Percentiles rank a stretch among this genome's conserved stretches.
phyloP scores from a whole-genome alignment of 2,797 vertebrate genomes.

The Psittacula echo region DNA sequence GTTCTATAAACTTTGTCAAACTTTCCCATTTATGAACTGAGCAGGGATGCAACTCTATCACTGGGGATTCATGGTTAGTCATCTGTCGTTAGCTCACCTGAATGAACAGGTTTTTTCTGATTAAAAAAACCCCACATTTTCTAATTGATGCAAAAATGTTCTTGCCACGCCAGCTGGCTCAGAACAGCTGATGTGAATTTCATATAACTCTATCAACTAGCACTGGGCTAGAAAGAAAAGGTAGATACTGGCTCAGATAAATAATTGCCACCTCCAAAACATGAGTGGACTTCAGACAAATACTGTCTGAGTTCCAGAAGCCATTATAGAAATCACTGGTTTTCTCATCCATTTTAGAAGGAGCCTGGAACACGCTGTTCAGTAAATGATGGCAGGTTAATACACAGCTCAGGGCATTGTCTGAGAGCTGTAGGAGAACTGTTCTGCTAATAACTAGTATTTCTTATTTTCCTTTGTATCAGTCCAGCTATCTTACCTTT shows the following conservation, averaged over 20 bases:
- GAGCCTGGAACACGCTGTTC: neutral
- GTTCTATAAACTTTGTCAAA: neutral
- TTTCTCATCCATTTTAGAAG: neutral
- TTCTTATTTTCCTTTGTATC: neutral
- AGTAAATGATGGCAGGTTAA: neutral
- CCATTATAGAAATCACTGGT: neutral
- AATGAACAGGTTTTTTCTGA: neutral
- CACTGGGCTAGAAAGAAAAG: neutral
- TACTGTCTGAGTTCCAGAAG: neutral
- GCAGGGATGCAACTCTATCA: neutral
- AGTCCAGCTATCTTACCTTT: neutral
- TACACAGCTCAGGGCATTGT: neutral
- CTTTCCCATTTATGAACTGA: neutral
- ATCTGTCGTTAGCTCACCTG: neutral
- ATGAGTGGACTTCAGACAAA: neutral
- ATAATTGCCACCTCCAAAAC: neutral
- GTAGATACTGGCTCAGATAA: neutral
- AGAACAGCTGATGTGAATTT: neutral
- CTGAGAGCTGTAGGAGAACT: neutral
- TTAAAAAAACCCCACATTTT: neutral
- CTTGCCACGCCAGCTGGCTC: neutral
- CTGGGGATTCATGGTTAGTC: fast-evolving
- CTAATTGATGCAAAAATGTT: neutral
- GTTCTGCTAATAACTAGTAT: neutral
- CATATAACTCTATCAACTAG: neutral